Percentiles rank a stretch among this genome's conserved stretches.
Evolutionary conservation across 2,797 vertebrate genomes (phyloP).

Genomic region (Ctenopoma kingsleyae): DNA sequence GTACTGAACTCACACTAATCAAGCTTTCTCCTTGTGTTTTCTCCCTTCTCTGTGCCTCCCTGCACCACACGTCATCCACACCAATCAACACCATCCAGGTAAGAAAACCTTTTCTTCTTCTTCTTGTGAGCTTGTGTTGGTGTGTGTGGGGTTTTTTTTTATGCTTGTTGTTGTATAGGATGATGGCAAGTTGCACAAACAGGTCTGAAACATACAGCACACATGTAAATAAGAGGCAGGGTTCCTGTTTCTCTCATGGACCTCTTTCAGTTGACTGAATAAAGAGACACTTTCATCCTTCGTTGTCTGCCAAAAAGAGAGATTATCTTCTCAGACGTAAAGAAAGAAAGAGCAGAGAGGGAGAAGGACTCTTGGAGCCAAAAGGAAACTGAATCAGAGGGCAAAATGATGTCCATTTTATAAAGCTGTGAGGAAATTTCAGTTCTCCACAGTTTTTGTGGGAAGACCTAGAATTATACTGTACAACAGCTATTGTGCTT

Average conservation of each 20-base stretch:
- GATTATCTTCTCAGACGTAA: constrained; percentile 57
- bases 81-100: constrained; percentile 68
- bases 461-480: background rate
- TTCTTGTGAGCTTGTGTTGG: constrained; percentile 8
- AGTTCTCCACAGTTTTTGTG: background rate
- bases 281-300: constrained; percentile 56
- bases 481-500: background rate
- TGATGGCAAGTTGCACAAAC: constrained; percentile 24
- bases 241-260: constrained; percentile 51
- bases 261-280: constrained; percentile 51
- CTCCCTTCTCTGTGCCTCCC: constrained; percentile 14
- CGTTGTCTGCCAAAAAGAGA: constrained; percentile 49
- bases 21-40: constrained; percentile 64
- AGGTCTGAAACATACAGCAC: constrained; percentile 28
- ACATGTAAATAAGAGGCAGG: constrained; percentile 50
- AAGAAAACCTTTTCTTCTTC: constrained; percentile 57
- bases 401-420: constrained; percentile 25
- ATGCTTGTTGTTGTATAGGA: constrained; percentile 38
- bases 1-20: constrained; percentile 69
- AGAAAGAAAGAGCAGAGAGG: constrained; percentile 10
- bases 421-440: constrained; percentile 1
- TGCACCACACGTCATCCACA: constrained; percentile 23
- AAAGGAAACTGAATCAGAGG: constrained; percentile 16
- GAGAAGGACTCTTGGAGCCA: constrained; percentile 1
- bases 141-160: constrained; percentile 1